Conservation (phyloP, 30 jellyfish, hydroid and myxozoan species). For the Hydractinia echinata region DNA sequence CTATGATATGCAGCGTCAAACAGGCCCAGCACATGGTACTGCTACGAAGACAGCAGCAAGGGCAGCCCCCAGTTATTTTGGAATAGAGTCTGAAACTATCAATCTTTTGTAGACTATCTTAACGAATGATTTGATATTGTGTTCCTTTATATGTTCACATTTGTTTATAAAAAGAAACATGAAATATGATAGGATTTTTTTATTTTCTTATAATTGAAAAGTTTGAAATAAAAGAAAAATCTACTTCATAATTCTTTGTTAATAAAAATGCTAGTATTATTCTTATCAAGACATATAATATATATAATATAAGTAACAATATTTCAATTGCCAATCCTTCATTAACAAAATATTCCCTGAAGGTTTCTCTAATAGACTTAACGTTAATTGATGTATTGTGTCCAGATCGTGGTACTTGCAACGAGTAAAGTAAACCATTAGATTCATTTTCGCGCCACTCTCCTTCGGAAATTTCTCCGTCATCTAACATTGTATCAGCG, state of each 20-base stretch:
- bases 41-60: neutral
- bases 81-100: neutral
- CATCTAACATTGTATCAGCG: constrained; percentile 11
- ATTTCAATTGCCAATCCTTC: constrained; percentile 78
- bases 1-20: neutral
- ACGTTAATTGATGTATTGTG: constrained; percentile 35
- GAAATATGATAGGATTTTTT: neutral
- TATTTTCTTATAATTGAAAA: neutral
- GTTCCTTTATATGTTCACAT: neutral
- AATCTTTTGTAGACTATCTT: neutral
- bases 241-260: constrained; percentile 3
- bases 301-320: constrained; percentile 10
- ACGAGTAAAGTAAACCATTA: constrained; percentile 33
- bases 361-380: constrained; percentile 37
- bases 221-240: neutral
- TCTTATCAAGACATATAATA: neutral
- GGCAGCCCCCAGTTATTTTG: neutral
- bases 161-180: neutral
- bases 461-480: constrained; percentile 33
- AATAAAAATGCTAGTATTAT: neutral
- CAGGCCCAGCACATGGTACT: neutral
- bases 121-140: neutral
- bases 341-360: constrained; percentile 44
- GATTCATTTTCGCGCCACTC: constrained; percentile 35
- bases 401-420: constrained; percentile 35